phyloP scores from a whole-genome alignment of 2,888 invertebrate species.

The Xanthorhoe designata region DNA sequence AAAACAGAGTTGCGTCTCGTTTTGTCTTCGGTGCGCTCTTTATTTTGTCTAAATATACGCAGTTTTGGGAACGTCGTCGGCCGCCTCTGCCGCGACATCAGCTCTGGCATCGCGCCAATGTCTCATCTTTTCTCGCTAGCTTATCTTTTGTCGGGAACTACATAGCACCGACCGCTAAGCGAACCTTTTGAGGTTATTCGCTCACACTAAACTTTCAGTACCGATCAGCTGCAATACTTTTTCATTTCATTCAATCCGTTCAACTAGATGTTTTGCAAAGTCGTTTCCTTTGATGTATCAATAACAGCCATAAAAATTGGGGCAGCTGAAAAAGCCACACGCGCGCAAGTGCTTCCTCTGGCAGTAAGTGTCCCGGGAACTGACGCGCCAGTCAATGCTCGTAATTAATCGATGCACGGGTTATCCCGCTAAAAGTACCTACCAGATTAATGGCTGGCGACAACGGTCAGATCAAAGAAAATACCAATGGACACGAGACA shows the following conservation, averaged over 20 bases:
- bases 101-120: constrained; percentile 73
- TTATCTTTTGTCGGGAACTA: constrained; percentile 70
- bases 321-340: constrained; percentile 47
- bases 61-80: constrained; percentile 84
- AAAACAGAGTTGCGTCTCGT: constrained; percentile 85
- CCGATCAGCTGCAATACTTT: not conserved
- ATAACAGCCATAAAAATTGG: constrained; percentile 43
- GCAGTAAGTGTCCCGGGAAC: constrained; percentile 68
- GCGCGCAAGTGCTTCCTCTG: constrained; percentile 64
- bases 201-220: constrained; percentile 5
- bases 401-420: constrained; percentile 57
- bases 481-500: constrained; percentile 62
- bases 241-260: constrained; percentile 3
- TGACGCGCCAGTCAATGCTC: constrained; percentile 47
- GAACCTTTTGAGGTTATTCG: constrained; percentile 22
- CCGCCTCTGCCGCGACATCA: constrained; percentile 78
- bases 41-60: constrained; percentile 86
- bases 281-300: constrained; percentile 25
- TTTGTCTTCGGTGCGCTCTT: constrained; percentile 85
- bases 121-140: constrained; percentile 72
- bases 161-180: constrained; percentile 34
- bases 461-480: constrained; percentile 70
- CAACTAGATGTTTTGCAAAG: constrained; percentile 13
- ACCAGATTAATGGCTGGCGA: constrained; percentile 57
- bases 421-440: constrained; percentile 45